These are phyloP conservation scores for Anodontia alba DNA, from an alignment of 2,888 invertebrate species.

Conservation along the genomic window DNA sequence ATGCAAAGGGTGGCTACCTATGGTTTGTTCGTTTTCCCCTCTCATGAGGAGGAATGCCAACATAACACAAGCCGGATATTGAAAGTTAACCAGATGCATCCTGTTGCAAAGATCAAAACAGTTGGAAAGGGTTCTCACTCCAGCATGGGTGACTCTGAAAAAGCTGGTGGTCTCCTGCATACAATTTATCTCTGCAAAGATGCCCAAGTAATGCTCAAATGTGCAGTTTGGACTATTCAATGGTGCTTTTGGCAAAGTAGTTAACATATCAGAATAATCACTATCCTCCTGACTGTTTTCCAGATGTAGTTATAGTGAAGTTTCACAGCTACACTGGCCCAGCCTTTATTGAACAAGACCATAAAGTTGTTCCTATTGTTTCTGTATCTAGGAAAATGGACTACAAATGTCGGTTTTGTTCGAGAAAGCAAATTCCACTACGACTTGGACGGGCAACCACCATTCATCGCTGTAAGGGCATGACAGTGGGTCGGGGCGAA, in stretches of 20 bases:
- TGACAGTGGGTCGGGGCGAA: constrained; percentile 64
- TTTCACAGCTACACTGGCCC: background rate
- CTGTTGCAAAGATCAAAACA: constrained; percentile 12
- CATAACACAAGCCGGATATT: constrained; percentile 28
- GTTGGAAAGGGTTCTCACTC: background rate
- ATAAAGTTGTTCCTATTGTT: constrained; percentile 22
- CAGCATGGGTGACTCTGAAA: background rate
- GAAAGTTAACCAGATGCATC: background rate
- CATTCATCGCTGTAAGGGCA: constrained; percentile 64
- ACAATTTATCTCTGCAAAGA: background rate
- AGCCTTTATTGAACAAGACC: background rate
- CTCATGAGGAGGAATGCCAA: constrained; percentile 34
- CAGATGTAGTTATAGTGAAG: background rate
- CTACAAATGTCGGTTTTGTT: constrained; percentile 29
- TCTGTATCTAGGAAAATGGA: constrained; percentile 21
- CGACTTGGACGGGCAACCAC: constrained; percentile 62
- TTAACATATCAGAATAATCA: background rate
- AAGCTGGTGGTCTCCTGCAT: background rate
- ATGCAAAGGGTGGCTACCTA: constrained; percentile 19
- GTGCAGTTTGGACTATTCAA: background rate
- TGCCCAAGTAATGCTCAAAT: background rate
- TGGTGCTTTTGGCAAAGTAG: constrained; percentile 22
- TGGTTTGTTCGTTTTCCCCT: constrained; percentile 50
- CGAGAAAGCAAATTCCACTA: constrained; percentile 54
- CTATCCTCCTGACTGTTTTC: background rate